Conservation (phyloP, 2,797 vertebrate species). For the Cryptoblepharus egeriae region DNA sequence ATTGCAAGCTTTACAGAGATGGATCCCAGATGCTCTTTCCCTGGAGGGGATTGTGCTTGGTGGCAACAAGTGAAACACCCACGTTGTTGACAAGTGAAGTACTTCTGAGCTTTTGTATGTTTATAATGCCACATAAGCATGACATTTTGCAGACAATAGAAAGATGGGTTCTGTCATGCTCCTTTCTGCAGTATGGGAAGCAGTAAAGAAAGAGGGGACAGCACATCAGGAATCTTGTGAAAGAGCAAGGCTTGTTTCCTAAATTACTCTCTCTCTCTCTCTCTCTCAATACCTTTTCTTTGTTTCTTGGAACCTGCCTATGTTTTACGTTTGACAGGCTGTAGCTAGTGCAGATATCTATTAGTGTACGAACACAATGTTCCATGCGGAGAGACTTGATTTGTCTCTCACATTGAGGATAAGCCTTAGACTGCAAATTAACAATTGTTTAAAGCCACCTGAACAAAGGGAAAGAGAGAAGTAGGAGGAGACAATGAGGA, state of each 20-base stretch:
- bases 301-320: rapidly evolving
- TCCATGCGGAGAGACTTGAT: neutral
- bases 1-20: neutral
- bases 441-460: neutral
- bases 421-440: neutral
- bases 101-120: neutral
- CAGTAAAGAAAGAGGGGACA: rapidly evolving
- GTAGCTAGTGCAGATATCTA: neutral
- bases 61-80: neutral
- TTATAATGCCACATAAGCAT: conserved; percentile 7
- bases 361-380: neutral
- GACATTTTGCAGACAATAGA: neutral
- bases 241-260: neutral
- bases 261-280: neutral
- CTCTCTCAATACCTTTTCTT: neutral
- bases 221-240: neutral
- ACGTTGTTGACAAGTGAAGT: neutral
- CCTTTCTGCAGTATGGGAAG: conserved; percentile 13
- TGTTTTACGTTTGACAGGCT: neutral
- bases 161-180: neutral
- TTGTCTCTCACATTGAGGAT: neutral
- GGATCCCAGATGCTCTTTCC: neutral
- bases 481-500: no score
- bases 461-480: neutral
- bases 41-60: rapidly evolving